Conservation (phyloP, 2,113 vertebrate genomes). For the Peromyscus maniculatus region DNA sequence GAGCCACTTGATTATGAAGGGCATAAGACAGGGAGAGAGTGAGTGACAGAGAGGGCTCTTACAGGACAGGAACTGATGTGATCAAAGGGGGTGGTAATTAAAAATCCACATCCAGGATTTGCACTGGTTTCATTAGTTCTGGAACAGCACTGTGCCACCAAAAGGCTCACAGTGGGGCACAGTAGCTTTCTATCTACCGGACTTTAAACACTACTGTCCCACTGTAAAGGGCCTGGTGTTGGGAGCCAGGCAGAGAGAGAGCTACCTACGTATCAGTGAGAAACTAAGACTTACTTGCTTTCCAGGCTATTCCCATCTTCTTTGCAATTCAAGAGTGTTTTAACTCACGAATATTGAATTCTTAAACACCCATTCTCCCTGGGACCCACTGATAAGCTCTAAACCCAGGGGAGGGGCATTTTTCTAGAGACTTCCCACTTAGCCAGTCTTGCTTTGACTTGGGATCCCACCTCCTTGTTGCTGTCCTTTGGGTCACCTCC, state of each 20-base stretch:
- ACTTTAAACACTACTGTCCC: background rate
- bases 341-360: background rate
- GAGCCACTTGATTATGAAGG: background rate
- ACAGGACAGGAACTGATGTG: background rate
- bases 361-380: background rate
- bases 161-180: background rate
- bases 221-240: background rate
- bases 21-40: background rate
- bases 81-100: background rate
- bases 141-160: background rate
- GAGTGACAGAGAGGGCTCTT: background rate
- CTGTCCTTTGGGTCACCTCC: background rate
- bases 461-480: background rate
- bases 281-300: background rate
- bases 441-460: background rate
- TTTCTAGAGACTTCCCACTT: background rate
- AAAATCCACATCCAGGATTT: background rate
- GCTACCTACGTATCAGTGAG: background rate
- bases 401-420: background rate
- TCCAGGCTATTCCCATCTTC: background rate
- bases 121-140: background rate
- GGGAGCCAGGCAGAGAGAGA: background rate
- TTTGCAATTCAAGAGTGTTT: constrained; percentile 10
- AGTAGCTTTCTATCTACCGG: background rate
- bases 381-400: background rate